phyloP scores from a whole-genome alignment of 2,113 vertebrate genomes.

The Cochlearius cochlearius region DNA sequence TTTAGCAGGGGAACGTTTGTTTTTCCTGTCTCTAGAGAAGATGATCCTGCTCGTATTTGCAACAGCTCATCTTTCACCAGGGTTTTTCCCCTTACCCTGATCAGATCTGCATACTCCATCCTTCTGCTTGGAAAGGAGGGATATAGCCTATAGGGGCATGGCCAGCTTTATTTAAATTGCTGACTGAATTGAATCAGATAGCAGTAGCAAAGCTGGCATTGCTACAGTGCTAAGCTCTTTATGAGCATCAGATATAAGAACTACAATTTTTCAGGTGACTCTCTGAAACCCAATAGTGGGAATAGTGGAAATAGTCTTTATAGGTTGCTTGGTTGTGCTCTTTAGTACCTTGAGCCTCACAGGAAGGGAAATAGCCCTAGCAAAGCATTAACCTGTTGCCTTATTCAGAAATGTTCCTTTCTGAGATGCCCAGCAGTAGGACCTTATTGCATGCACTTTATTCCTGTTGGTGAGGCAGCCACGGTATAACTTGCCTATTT shows the following conservation, averaged over 20 bases:
- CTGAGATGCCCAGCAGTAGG: background rate
- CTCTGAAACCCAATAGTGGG: background rate
- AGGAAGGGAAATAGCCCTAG: background rate
- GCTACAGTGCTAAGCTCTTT: background rate
- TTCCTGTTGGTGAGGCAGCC: background rate
- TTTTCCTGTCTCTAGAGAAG: background rate
- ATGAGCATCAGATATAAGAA: background rate
- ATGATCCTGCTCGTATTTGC: background rate
- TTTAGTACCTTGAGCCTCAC: background rate
- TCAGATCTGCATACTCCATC: background rate
- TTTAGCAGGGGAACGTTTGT: background rate
- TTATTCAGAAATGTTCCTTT: background rate
- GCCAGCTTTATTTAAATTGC: background rate
- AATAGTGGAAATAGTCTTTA: background rate
- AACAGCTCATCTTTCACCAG: background rate
- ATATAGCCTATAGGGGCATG: fast-evolving
- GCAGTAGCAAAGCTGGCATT: background rate
- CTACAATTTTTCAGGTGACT: background rate
- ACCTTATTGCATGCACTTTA: background rate
- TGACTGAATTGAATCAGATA: background rate
- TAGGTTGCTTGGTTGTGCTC: background rate
- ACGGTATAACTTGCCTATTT: background rate
- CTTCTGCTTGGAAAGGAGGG: background rate
- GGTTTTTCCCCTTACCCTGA: background rate
- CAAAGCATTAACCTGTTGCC: background rate